These are phyloP conservation scores for Caenorhabditis panamensis DNA, from an alignment of 2,888 invertebrate species.

Conservation along the genomic window DNA sequence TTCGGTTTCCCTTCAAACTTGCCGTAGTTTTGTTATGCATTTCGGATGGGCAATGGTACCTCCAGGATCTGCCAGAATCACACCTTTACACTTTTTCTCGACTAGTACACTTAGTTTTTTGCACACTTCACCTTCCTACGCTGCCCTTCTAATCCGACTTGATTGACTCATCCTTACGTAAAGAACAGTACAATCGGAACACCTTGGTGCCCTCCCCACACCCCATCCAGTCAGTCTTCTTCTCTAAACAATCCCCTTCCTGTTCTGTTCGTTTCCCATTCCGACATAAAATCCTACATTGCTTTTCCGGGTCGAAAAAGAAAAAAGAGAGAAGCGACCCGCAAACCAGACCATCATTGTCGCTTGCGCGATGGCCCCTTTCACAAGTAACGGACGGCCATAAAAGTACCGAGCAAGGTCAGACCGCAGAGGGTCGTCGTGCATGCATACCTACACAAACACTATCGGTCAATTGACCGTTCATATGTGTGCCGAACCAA, in stretches of 20 bases:
- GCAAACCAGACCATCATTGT: neutral
- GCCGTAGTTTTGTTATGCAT: slow-evolving; percentile 35
- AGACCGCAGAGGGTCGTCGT: slow-evolving; percentile 15
- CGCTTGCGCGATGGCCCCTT: slow-evolving; percentile 45
- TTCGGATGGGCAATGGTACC: slow-evolving; percentile 18
- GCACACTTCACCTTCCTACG: neutral
- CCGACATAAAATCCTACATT: neutral
- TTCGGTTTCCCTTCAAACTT: slow-evolving; percentile 41
- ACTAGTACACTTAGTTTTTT: slow-evolving; percentile 1
- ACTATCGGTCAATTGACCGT: slow-evolving; percentile 46
- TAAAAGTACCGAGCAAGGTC: slow-evolving; percentile 60
- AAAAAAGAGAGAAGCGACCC: neutral
- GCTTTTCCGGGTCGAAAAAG: slow-evolving; percentile 11
- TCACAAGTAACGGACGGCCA: slow-evolving; percentile 57
- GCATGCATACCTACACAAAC: slow-evolving; percentile 58
- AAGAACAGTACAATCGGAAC: neutral
- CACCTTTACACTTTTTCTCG: neutral
- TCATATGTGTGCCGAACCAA: slow-evolving; percentile 3
- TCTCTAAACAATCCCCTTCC: neutral
- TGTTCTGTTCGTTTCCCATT: neutral
- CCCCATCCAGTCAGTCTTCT: slow-evolving; percentile 13
- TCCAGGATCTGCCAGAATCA: neutral
- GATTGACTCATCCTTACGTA: slow-evolving; percentile 15
- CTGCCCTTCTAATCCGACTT: slow-evolving; percentile 7
- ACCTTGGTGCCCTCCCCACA: neutral